Evolutionary conservation across 2,113 vertebrate species (phyloP).

Genomic region (Limanda limanda): DNA sequence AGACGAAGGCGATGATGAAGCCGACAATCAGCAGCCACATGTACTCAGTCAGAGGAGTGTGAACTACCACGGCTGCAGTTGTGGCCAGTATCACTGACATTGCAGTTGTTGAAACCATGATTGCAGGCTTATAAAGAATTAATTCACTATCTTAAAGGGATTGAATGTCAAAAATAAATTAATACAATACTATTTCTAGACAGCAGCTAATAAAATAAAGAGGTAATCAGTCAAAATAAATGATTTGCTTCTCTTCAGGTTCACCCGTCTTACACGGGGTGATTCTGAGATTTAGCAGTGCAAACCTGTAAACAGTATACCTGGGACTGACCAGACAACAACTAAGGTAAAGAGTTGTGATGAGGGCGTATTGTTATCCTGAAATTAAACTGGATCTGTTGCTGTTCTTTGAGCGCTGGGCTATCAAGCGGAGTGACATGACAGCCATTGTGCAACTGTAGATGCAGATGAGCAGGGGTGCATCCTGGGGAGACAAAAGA

Average conservation of each 20-base stretch:
- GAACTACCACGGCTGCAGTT: conserved; percentile 1
- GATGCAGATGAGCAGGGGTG: conserved; percentile 75
- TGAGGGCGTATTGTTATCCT: conserved; percentile 86
- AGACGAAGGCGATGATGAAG: conserved; percentile 94
- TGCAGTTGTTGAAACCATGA: conserved; percentile 75
- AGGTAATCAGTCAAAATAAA: conserved; percentile 82
- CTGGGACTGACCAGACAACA: conserved; percentile 63
- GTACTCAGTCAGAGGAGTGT: conserved; percentile 51
- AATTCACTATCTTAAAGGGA: conserved; percentile 80
- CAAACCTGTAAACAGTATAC: conserved; percentile 57
- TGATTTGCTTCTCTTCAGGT: conserved; percentile 65
- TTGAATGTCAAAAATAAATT: conserved; percentile 58
- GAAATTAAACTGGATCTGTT: conserved; percentile 71
- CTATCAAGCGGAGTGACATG: conserved; percentile 66
- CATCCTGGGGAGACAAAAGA: conserved; percentile 84
- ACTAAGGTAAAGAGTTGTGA: conserved; percentile 65
- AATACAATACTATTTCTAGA: conserved; percentile 53
- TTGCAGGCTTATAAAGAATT: conserved; percentile 48
- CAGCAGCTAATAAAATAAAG: conserved; percentile 73
- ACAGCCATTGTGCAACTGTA: conserved; percentile 86
- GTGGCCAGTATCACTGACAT: conserved; percentile 61
- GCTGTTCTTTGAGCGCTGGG: conserved; percentile 74
- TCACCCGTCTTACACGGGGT: conserved; percentile 54
- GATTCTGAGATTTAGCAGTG: conserved; percentile 67
- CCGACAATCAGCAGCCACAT: conserved; percentile 92